Conservation (phyloP, 2,888 invertebrate genomes). For the Parnassius apollo region DNA sequence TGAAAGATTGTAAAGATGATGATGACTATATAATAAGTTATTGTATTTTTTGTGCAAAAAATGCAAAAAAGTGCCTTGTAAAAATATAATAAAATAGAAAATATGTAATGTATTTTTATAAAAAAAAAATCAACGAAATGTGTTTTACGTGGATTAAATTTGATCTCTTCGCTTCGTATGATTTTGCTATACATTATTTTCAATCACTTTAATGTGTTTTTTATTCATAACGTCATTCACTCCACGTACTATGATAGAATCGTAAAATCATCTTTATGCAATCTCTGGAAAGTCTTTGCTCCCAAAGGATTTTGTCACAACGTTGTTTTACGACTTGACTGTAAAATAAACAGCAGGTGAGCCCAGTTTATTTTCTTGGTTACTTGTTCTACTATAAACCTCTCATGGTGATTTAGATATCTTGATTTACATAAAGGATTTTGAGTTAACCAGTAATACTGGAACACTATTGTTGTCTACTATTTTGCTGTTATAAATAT, state of each 20-base stretch:
- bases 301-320: constrained; percentile 68
- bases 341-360: constrained; percentile 45
- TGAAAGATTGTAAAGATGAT: too few relatives aligned
- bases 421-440: constrained; percentile 7
- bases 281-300: constrained; percentile 55
- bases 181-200: constrained; percentile 36
- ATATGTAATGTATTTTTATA: not conserved
- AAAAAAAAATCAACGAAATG: constrained; percentile 4
- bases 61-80: not conserved
- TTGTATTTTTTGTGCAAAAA: too few relatives aligned
- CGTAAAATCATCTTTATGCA: constrained; percentile 75
- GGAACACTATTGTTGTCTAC: too few relatives aligned
- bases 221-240: constrained; percentile 64
- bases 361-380: constrained; percentile 35
- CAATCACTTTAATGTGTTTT: constrained; percentile 59
- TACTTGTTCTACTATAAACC: constrained; percentile 22
- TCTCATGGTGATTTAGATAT: constrained; percentile 1
- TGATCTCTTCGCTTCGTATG: constrained; percentile 9
- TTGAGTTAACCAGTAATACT: too few relatives aligned
- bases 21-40: too few relatives aligned
- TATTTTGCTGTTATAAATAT: too few relatives aligned
- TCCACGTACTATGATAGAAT: constrained; percentile 62
- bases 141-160: constrained; percentile 7
- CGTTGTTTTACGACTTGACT: constrained; percentile 62
- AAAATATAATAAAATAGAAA: not conserved